Percentiles rank a stretch among this genome's conserved stretches.
Evolutionary conservation across 2,797 vertebrate genomes (phyloP).

Genomic region (Lacerta agilis): DNA sequence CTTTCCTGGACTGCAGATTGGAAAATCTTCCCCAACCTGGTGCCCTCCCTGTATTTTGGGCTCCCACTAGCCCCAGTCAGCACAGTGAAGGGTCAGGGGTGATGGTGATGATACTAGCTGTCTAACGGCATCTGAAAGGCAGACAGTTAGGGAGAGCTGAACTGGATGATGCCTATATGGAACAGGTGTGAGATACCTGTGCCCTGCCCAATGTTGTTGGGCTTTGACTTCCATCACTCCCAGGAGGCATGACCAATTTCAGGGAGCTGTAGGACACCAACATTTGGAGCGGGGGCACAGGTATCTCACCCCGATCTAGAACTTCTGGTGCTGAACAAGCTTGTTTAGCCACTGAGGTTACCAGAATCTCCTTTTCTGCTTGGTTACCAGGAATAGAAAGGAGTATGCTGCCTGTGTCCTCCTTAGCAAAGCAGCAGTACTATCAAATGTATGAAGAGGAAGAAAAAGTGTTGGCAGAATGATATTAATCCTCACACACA

Average conservation of each 20-base stretch:
- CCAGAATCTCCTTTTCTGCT: not conserved
- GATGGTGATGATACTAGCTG: no score
- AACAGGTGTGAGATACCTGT: no score
- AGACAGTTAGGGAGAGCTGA: no score
- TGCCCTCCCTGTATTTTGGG: no score
- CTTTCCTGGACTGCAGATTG: no score
- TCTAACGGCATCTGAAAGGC: not conserved
- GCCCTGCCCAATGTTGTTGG: not conserved
- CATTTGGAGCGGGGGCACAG: not conserved
- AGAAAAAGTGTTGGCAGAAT: not conserved
- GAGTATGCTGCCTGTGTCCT: not conserved
- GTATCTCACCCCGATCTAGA: no score
- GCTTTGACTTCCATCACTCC: not conserved
- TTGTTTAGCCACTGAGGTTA: no score
- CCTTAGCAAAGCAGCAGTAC: not conserved
- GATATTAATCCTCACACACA: not conserved
- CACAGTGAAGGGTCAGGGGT: no score
- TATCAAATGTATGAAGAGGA: not conserved
- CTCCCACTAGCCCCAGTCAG: no score
- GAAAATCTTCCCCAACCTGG: no score
- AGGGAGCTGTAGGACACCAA: not conserved
- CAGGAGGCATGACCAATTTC: not conserved
- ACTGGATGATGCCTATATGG: not conserved
- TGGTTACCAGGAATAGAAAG: not conserved
- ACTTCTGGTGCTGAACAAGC: not conserved